phyloP scores from a whole-genome alignment of 2,797 vertebrate species.

The Amazona ochrocephala region DNA sequence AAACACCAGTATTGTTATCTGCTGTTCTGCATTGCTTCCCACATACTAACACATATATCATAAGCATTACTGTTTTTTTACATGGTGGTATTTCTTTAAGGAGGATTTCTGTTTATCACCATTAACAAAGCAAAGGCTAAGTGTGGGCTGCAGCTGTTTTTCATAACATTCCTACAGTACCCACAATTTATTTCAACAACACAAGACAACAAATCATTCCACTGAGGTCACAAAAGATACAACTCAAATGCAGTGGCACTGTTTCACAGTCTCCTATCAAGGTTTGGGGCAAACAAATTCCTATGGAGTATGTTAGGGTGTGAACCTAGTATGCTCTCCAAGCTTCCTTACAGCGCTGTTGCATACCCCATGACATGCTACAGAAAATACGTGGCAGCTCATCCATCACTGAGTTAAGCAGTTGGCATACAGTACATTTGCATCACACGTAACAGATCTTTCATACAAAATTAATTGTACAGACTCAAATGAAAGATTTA shows the following conservation, averaged over 20 bases:
- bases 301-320: neutral
- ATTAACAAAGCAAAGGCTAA: conserved; percentile 40
- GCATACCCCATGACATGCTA: neutral
- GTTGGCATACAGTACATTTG: neutral
- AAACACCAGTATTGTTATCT: neutral
- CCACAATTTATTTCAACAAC: conserved; percentile 7
- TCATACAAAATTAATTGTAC: neutral
- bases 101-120: conserved; percentile 9
- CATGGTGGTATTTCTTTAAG: conserved; percentile 16
- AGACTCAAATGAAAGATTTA: neutral
- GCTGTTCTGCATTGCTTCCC: neutral
- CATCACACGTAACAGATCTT: neutral
- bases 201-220: conserved; percentile 9
- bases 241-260: neutral
- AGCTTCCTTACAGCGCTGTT: neutral
- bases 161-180: conserved; percentile 38
- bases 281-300: neutral
- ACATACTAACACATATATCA: neutral
- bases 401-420: neutral
- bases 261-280: neutral
- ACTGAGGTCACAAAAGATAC: neutral
- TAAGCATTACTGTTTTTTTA: neutral
- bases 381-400: neutral
- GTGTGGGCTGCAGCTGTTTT: conserved; percentile 43
- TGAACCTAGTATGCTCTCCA: neutral